Percentiles rank a stretch among this genome's conserved stretches.
Evolutionary conservation across 1,140 invertebrate genomes (phyloP).

Genomic region (Ooceraea biroi): DNA sequence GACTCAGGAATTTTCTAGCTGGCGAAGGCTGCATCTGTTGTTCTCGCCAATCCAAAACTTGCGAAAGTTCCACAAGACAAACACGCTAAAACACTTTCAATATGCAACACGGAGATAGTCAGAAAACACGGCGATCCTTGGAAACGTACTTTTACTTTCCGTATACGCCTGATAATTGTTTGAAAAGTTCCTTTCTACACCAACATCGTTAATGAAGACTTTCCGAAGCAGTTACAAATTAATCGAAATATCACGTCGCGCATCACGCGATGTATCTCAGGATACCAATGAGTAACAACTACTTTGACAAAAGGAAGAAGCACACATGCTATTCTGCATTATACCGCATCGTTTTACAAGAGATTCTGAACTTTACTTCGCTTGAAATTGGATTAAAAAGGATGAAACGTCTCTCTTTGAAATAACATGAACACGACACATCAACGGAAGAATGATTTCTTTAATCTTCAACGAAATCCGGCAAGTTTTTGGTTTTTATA

Average conservation of each 20-base stretch:
- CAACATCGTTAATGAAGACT: slow-evolving; percentile 21
- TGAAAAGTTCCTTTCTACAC: background rate
- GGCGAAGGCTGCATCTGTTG: slow-evolving; percentile 31
- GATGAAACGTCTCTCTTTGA: slow-evolving; percentile 45
- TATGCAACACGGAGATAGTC: slow-evolving; percentile 20
- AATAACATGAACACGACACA: slow-evolving; percentile 24
- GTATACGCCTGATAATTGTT: background rate
- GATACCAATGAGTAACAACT: no score
- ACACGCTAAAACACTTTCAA: background rate
- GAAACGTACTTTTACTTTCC: slow-evolving; percentile 16
- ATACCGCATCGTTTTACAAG: slow-evolving; percentile 29
- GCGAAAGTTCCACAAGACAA: background rate
- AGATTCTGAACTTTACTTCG: background rate
- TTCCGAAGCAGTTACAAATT: background rate
- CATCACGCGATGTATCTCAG: slow-evolving; percentile 5
- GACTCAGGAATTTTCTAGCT: background rate
- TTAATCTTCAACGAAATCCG: background rate
- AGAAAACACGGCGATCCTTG: background rate
- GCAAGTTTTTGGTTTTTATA: slow-evolving; percentile 14
- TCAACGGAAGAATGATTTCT: slow-evolving; percentile 20
- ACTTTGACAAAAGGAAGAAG: background rate
- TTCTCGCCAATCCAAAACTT: slow-evolving; percentile 15
- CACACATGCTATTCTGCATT: background rate
- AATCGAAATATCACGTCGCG: background rate
- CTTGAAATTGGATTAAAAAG: slow-evolving; percentile 54